A percentile compares a stretch with the other conserved stretches of the same genome.
Conservation (phyloP, 2,113 vertebrate species). For the Psammodynastes pulverulentus region DNA sequence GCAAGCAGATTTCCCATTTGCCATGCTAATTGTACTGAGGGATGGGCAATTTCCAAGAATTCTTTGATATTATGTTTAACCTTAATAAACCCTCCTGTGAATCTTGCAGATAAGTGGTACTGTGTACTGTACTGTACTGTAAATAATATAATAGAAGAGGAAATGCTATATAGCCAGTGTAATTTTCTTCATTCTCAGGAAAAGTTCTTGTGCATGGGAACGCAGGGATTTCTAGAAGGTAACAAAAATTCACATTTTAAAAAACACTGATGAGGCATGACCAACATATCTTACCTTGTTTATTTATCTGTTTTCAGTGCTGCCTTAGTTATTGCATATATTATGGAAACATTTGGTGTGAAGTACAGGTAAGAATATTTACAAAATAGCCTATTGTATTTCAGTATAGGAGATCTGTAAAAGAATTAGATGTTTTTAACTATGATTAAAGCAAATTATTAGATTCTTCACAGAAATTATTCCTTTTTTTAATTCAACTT, state of each 20-base stretch:
- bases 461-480: not conserved
- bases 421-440: not conserved
- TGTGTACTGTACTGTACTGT: not conserved
- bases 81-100: not conserved
- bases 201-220: conserved; percentile 99
- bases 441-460: not conserved
- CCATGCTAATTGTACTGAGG: not conserved
- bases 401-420: not conserved
- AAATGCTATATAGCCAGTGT: not conserved
- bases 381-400: not conserved
- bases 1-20: not conserved
- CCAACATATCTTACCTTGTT: not conserved
- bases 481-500: not conserved
- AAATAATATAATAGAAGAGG: not conserved
- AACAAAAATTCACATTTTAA: conserved; percentile 36
- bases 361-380: conserved; percentile 87
- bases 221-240: conserved; percentile 99
- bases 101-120: not conserved
- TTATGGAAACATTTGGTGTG: conserved; percentile 99
- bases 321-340: conserved; percentile 98
- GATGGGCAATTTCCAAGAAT: not conserved
- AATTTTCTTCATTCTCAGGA: conserved; percentile 69
- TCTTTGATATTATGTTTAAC: too few relatives aligned
- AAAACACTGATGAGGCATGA: not conserved
- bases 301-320: conserved; percentile 74